A percentile compares a stretch with the other conserved stretches of the same genome.
Conservation (phyloP, 64 coral and sea anemone genomes). For the Orbicella faveolata region DNA sequence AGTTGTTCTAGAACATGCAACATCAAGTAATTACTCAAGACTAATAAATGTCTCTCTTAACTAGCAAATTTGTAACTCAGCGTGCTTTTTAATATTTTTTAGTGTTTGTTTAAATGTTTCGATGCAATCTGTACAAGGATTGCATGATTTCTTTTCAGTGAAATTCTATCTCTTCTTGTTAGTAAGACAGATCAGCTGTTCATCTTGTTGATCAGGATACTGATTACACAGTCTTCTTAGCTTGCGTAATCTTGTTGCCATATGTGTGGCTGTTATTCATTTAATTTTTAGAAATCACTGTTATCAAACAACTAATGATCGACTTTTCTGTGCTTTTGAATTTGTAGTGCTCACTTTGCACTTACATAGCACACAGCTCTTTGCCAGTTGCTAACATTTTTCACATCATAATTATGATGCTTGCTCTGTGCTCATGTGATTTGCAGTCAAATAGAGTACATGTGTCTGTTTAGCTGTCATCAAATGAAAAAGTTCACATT, state of each 20-base stretch:
- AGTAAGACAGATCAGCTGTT: slow-evolving; percentile 2
- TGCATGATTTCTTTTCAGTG: neutral
- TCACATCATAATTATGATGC: too few species aligned
- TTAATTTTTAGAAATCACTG: neutral
- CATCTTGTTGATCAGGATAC: neutral
- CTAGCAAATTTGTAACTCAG: neutral
- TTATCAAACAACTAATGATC: neutral
- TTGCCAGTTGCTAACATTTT: too few species aligned
- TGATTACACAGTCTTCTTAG: neutral
- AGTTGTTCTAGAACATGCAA: neutral
- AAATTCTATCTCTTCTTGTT: slow-evolving; percentile 18
- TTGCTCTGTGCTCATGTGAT: too few species aligned
- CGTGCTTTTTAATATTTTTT: neutral
- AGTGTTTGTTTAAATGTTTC: neutral
- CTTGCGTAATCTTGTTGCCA: neutral
- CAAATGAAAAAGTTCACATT: too few species aligned
- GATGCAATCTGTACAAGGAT: neutral
- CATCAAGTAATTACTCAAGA: neutral
- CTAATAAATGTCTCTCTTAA: neutral
- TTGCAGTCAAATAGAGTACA: too few species aligned
- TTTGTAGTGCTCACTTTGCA: too few species aligned
- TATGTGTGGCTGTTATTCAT: neutral
- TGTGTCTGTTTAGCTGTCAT: too few species aligned
- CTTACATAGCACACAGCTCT: too few species aligned
- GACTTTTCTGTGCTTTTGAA: too few species aligned